phyloP scores from a whole-genome alignment of 1,140 invertebrate species.

The Trigoniulus corallinus region DNA sequence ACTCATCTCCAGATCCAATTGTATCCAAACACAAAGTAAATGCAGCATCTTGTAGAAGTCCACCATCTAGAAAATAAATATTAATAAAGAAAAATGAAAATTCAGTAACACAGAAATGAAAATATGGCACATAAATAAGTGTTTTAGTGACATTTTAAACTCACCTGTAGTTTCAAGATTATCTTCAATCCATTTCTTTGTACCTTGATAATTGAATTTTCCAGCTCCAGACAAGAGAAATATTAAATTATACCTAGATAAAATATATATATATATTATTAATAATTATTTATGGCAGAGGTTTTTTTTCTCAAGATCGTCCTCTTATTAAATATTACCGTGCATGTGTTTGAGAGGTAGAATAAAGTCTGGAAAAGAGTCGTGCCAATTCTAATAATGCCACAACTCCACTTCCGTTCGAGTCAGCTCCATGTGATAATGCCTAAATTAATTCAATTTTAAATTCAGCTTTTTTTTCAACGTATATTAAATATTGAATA shows the following conservation, averaged over 20 bases:
- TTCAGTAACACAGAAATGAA: constrained; percentile 6
- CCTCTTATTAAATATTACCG: constrained; percentile 29
- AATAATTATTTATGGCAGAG: neutral
- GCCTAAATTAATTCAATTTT: constrained; percentile 35
- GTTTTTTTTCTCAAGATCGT: neutral
- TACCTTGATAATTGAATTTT: constrained; percentile 88
- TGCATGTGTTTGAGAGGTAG: constrained; percentile 55
- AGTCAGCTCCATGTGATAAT: constrained; percentile 68
- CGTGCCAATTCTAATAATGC: constrained; percentile 73
- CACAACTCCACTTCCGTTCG: constrained; percentile 82
- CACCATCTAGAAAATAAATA: constrained; percentile 23
- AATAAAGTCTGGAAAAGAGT: constrained; percentile 82
- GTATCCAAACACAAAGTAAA: constrained; percentile 88
- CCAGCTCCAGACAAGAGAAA: constrained; percentile 84
- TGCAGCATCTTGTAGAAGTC: constrained; percentile 50
- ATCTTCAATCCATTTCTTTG: constrained; percentile 92
- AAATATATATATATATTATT: constrained; percentile 2
- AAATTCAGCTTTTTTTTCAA: constrained; percentile 1
- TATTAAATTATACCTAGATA: constrained; percentile 50
- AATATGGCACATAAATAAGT: neutral
- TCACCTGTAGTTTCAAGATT: constrained; percentile 70
- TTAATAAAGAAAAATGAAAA: constrained; percentile 15
- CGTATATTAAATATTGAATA: constrained; percentile 4
- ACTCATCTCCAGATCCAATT: constrained; percentile 39
- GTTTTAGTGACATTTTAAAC: too few species aligned